Base-by-base conservation (phyloP, 2,797 vertebrate genomes). In the Myripristis murdjan region DNA sequence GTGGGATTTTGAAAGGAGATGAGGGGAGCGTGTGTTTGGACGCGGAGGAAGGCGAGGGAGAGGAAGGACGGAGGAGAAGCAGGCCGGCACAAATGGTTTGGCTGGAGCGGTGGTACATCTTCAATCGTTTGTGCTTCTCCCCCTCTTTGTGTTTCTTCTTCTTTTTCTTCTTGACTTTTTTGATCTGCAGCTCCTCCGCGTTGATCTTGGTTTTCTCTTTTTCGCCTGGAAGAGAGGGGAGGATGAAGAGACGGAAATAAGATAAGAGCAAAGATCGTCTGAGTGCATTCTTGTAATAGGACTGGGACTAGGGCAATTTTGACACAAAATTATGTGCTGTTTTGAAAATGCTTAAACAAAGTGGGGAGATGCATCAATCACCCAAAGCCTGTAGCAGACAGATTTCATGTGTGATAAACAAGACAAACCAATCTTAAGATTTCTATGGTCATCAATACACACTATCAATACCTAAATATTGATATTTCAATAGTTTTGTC, bases 91-190 rank as follows among this genome's bases (percentile, higher is more conserved):
- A 97, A 75, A 95, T 73, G 46, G 98, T 99, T 90, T 99, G 98
- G 92, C 97, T 96, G 44, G 97, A 98, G 92, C 96, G 96, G 92
- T 96, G 97, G 89, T 96, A 97, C 97, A 98, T 97, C 95, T 98
- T 99, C 68, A 97, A 96, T 67, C 95, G 96, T 73, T 96, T 98
- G 69, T 96, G 94, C 90, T 97, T 97, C 90, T 99, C 98, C 2
- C 95, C 96, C 68, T 99, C 98, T 96, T 97, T 98, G 83, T 99
- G 98, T 96, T 99, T 99, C 96, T 99, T 99, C 95, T 99, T 99
- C 97, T 99, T 99, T 96, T 99, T 99, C 95, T 99, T 99, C 95
- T 99, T 99, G 23, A 97, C 96, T 86, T 99, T 99, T 94, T 97
- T 99, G 83, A 98, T 96, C 91, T 96, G 96, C 81, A 98, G 93